Conservation (phyloP, 1,140 invertebrate species). For the Cataglyphis hispanica region DNA sequence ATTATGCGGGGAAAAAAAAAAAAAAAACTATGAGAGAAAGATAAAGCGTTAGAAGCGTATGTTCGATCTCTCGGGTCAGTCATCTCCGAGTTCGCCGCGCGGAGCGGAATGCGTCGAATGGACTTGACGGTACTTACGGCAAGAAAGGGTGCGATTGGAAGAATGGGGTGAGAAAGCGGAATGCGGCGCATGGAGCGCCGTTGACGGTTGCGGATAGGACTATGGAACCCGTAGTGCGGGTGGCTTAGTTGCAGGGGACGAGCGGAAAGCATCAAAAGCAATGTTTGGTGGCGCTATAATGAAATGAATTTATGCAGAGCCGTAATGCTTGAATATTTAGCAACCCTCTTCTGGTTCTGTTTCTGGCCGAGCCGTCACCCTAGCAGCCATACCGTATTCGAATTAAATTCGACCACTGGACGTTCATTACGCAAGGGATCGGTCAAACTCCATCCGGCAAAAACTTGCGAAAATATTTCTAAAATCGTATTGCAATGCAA, state of each 20-base stretch:
- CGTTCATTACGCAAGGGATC: constrained; percentile 72
- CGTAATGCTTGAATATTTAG: constrained; percentile 89
- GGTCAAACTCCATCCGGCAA: constrained; percentile 47
- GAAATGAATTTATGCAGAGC: constrained; percentile 90
- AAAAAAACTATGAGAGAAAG: constrained; percentile 2
- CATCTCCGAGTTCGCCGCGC: constrained; percentile 46
- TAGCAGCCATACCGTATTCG: constrained; percentile 76
- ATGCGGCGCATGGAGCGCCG: constrained; percentile 76
- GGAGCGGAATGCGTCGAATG: constrained; percentile 56
- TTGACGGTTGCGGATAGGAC: constrained; percentile 79
- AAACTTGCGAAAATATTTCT: constrained; percentile 63
- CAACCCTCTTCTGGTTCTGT: constrained; percentile 86
- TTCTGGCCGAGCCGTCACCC: constrained; percentile 82
- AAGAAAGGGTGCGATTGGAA: constrained; percentile 78
- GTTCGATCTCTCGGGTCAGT: constrained; percentile 62
- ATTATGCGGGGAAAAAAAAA: not conserved
- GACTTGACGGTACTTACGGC: constrained; percentile 71
- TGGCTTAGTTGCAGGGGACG: constrained; percentile 80
- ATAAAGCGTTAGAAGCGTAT: constrained; percentile 44
- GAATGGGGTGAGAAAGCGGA: constrained; percentile 80
- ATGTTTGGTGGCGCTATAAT: constrained; percentile 89
- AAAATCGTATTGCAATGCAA: not conserved
- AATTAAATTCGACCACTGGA: constrained; percentile 78
- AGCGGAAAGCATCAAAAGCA: constrained; percentile 87
- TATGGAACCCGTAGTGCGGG: constrained; percentile 76